A percentile compares a stretch with the other conserved stretches of the same genome.
phyloP scores from a whole-genome alignment of 2,888 invertebrate species.

The Caenorhabditis macrosperma region DNA sequence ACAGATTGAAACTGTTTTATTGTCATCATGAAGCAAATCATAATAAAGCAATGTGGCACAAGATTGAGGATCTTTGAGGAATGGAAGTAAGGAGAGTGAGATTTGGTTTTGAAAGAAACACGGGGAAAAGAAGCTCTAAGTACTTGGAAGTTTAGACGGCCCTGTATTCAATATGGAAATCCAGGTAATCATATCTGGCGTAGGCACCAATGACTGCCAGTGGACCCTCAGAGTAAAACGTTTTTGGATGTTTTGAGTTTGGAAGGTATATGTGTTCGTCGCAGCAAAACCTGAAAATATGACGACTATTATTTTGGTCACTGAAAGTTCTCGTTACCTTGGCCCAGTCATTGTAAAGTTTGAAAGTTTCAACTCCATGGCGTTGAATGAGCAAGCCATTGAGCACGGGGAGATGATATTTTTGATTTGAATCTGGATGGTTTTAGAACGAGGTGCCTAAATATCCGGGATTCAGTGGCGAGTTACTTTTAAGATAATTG shows the following conservation, averaged over 20 bases:
- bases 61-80: conserved; percentile 33
- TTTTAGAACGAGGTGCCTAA: conserved; percentile 16
- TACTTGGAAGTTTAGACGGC: conserved; percentile 14
- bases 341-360: conserved; percentile 62
- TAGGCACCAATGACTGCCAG: conserved; percentile 56
- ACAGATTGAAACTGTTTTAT: no score
- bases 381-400: conserved; percentile 60
- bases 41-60: conserved; percentile 51
- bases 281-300: conserved; percentile 58
- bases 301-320: no score
- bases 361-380: conserved; percentile 45
- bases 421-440: conserved; percentile 43
- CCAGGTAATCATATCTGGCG: conserved; percentile 58
- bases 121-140: not conserved
- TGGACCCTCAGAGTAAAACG: conserved; percentile 28
- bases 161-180: conserved; percentile 54
- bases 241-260: conserved; percentile 14
- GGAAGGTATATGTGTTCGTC: conserved; percentile 55
- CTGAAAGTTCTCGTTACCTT: conserved; percentile 9
- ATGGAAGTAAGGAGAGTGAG: not conserved
- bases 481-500: not conserved
- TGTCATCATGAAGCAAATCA: conserved; percentile 9
- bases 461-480: not conserved
- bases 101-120: conserved; percentile 11
- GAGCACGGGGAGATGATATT: conserved; percentile 60